Evolutionary conservation across 2,113 vertebrate species (phyloP), one percentile per base, ranked within the genome.

Genomic region (Canis aureus): DNA sequence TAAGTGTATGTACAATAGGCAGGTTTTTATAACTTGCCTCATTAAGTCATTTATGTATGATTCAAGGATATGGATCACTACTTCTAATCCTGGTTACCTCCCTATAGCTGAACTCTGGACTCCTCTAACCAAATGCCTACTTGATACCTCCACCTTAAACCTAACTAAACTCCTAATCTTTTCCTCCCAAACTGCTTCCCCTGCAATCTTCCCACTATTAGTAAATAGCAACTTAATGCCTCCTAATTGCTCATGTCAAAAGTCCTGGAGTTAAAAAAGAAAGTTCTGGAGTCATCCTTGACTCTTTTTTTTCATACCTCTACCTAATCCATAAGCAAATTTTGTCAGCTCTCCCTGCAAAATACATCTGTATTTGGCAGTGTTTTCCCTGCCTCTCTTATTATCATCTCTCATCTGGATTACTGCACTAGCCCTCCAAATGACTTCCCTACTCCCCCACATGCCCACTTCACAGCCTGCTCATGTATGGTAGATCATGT

Each of bases 121-220:
- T 84, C 32, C 59, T 92, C 29, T 53, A 96, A 85, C 25, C 53
- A 38, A 71, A 0, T 82, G 57, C 71, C 38, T 91, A 74, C 55
- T 73, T 9, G 35, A 92, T 8, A 67, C 20, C 38, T 89, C 64
- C 57, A 94, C 17, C 29, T 73, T 92, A 96, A 95, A 66, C 57
- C 79, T 71, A 95, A 73, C 23, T 86, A 81, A 96, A 94, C 13
- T 76, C 27, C 57, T 59, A 69, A 81, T 62, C 66, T 51, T 76
- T 90, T 16, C 12, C 49, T 82, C 43, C 29, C 12, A 87, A 86
- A 86, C 25, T 5, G 92, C 64, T 76, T 86, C 6, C 13, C 32
- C 43, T 88, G 60, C 19, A 91, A 25, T 85, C 20, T 85, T 91
- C 62, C n/a, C 38, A 62, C 11, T 66, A 80, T 51, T 91, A 84